Base-by-base conservation (phyloP, 2,888 invertebrate genomes). In the Microplitis deprimator region DNA sequence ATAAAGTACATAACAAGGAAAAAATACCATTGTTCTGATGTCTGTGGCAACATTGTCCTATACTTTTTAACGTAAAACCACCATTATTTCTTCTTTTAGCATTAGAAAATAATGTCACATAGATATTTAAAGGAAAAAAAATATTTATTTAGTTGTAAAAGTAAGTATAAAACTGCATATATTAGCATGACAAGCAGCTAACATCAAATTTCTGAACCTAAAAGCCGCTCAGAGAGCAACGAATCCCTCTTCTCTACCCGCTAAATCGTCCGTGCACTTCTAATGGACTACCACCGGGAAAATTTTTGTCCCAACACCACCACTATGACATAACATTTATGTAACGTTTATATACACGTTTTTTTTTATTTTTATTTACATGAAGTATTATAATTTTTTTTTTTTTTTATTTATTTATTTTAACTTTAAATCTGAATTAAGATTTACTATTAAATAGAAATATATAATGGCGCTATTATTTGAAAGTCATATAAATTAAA, bases 231-330 rank as follows among this genome's bases (percentile, higher is more conserved):
- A 39, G 73, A 29, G 68, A 71, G 79, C 73, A 78, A 78, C 75
- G 74, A 65, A 77, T 77, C 64, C 75, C 20, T 70, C 60, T 16
- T 38, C 71, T 61, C 60, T 64, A 50, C 59, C 84, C 68, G 87
- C 85, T 88, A 89, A 88, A 89, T 89, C 87, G 88, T 85, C 89
- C 88, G 83, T 87, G 85, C 83, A 81, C 86, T 85, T 87, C 87
- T 89, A 89, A 88, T 89, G 88, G 88, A 88, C 85, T 84, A 80
- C 83, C 65, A 77, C 78, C 82, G 80, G 86, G 76, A 81, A 83
- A 88, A 87, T 84, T 87, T 84, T 86, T 85, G 85, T 84, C 86
- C 79, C 10, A 65, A 13, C 50, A 29, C 65, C 2, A 65, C 8
- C 6, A 50, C n/a, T 29, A 10, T 16, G 70, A 50, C n/a, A 50